A percentile compares a stretch with the other conserved stretches of the same genome.
Evolutionary conservation across 2,797 vertebrate species (phyloP).

Genomic region (Ctenopoma multispine): DNA sequence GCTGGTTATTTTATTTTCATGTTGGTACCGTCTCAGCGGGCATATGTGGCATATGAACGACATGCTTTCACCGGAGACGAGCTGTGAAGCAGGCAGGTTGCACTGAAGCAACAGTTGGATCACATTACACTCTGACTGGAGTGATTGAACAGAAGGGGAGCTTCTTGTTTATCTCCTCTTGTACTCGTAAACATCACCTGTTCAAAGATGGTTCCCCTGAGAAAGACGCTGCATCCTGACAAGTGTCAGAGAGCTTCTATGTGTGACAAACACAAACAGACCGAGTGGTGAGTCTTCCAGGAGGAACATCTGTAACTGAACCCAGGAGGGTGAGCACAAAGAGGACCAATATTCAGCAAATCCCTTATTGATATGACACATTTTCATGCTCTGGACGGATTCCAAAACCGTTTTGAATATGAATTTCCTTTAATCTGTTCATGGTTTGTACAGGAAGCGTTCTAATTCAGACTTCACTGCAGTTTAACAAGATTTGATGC

Average conservation of each 20-base stretch:
- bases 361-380: not conserved
- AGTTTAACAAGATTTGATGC: not conserved
- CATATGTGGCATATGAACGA: not conserved
- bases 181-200: conserved; percentile 47
- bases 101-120: conserved; percentile 22
- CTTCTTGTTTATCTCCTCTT: conserved; percentile 46
- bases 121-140: not conserved
- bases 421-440: not conserved
- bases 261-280: conserved; percentile 18
- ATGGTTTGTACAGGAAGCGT: not conserved
- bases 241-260: conserved; percentile 18
- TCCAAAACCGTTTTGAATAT: not conserved
- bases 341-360: not conserved
- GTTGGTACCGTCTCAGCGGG: not conserved
- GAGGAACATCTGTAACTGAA: conserved; percentile 20
- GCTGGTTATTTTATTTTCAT: not conserved
- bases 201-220: conserved; percentile 49
- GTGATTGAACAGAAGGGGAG: conserved; percentile 32
- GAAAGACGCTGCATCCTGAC: conserved; percentile 21
- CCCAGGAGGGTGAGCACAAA: not conserved
- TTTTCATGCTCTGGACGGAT: not conserved
- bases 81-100: conserved; percentile 11
- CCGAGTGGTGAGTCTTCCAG: conserved; percentile 10
- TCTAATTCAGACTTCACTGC: not conserved
- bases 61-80: not conserved